Evolutionary conservation across 2,888 invertebrate genomes (phyloP).

Genomic region (Podabrus alpinus): DNA sequence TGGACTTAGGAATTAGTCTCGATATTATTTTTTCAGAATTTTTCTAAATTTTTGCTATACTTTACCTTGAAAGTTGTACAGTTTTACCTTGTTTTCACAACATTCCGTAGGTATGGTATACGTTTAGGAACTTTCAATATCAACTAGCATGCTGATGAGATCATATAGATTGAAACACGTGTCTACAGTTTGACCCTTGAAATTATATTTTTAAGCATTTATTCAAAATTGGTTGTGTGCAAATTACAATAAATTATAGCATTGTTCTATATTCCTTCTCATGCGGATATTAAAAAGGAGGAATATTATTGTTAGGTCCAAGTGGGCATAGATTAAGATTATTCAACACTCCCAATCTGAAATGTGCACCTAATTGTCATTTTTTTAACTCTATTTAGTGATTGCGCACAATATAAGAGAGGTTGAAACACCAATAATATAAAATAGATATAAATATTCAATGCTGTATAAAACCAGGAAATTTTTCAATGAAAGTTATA

Average conservation of each 20-base stretch:
- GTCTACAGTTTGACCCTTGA: background rate
- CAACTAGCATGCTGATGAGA: background rate
- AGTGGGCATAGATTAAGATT: background rate
- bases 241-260: background rate
- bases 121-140: background rate
- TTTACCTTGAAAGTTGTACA: background rate
- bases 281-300: background rate
- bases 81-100: background rate
- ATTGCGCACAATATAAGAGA: background rate
- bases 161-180: background rate
- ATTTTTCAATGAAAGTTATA: background rate
- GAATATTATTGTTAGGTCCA: background rate
- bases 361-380: background rate
- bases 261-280: background rate
- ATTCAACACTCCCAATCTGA: background rate
- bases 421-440: background rate
- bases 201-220: background rate
- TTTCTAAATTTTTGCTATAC: background rate
- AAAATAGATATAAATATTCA: background rate
- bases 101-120: background rate
- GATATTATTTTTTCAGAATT: background rate
- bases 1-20: too few relatives aligned
- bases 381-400: background rate
- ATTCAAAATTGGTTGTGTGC: background rate
- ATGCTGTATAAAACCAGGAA: background rate